Evolutionary conservation across 2,888 invertebrate genomes (phyloP).

Genomic region (Lamellibrachia satsuma): DNA sequence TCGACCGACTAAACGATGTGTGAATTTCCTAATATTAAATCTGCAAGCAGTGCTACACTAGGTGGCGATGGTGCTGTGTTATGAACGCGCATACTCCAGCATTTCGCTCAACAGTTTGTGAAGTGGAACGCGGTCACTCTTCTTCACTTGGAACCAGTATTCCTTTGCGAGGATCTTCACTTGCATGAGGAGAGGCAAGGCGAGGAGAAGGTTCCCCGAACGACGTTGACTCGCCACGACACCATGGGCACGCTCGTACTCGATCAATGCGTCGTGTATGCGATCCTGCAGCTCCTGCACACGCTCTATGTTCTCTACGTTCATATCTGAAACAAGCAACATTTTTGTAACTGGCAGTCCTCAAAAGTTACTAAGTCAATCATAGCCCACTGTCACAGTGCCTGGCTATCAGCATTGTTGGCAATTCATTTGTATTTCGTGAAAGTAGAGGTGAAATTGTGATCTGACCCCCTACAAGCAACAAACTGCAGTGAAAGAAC

Average conservation of each 20-base stretch:
- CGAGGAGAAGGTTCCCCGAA: conserved; percentile 78
- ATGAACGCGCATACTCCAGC: conserved; percentile 74
- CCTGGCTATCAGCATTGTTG: too few relatives aligned
- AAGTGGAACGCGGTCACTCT: conserved; percentile 89
- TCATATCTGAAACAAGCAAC: conserved; percentile 76
- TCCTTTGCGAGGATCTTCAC: conserved; percentile 87
- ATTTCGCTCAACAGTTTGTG: conserved; percentile 97
- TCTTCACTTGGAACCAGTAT: conserved; percentile 89
- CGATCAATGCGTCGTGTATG: conserved; percentile 85
- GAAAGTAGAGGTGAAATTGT: too few relatives aligned
- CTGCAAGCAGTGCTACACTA: neutral
- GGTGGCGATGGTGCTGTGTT: neutral
- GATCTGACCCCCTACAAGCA: too few relatives aligned
- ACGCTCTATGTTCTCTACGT: conserved; percentile 86
- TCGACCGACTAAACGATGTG: neutral
- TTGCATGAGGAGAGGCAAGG: conserved; percentile 87
- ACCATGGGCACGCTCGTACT: conserved; percentile 76
- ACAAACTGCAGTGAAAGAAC: too few relatives aligned
- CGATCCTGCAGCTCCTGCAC: conserved; percentile 87
- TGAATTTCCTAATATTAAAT: neutral
- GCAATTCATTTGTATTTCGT: too few relatives aligned
- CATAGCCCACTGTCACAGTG: too few relatives aligned
- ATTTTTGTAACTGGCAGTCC: neutral
- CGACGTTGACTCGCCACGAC: conserved; percentile 75
- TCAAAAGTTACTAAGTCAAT: neutral